Evolutionary conservation across 1,140 invertebrate genomes (phyloP), one percentile per base, ranked within the genome.

Genomic region (Trichonephila clavata): DNA sequence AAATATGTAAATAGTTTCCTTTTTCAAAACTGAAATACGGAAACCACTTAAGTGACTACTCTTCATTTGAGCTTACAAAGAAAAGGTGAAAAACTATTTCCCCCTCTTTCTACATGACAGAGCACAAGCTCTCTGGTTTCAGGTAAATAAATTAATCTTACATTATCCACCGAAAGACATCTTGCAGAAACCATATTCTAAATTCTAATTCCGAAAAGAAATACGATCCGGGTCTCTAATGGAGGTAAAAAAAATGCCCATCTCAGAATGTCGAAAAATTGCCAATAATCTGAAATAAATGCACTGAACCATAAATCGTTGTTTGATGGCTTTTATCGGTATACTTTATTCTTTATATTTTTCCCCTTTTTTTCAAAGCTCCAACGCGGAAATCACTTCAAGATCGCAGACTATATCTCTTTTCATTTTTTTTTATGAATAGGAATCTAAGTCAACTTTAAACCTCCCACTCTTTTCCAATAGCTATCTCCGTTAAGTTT

Each of bases 191-290:
- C 21, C 24, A 68, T 24, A 27, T 68, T 68, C 71, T 7, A 32
- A 77, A 77, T 39, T 77, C 27, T 77, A 77, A 77, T 77, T 77
- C 5, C 27, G 16, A 32, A 77, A 32, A 39, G 27, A 77, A 39
- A 77, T 77, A 39, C 32, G 32, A 32, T 32, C 71, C 27, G 27
- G 32, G 4, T 39, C 16, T 39, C 27, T 77, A 39, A 39, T 39
- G 32, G 32, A 77, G 18, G 18, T 77, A 39, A 77, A 77, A 32
- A 68, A 77, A 77, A 77, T 32, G 32, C 27, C 32, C 18, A 81
- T 81, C 81, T 90, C 77, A 61, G 71, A 81, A 90, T 39, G 89
- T 84, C 59, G 50, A 71, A 92, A 92, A 86, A 84, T 92, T 77
- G 59, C 39, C 81, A 71, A 71, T 86, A 71, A 92, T 86, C 83